Evolutionary conservation across 2,113 vertebrate genomes (phyloP), one percentile per base, ranked within the genome.

Genomic region (Spilogale gracilis): DNA sequence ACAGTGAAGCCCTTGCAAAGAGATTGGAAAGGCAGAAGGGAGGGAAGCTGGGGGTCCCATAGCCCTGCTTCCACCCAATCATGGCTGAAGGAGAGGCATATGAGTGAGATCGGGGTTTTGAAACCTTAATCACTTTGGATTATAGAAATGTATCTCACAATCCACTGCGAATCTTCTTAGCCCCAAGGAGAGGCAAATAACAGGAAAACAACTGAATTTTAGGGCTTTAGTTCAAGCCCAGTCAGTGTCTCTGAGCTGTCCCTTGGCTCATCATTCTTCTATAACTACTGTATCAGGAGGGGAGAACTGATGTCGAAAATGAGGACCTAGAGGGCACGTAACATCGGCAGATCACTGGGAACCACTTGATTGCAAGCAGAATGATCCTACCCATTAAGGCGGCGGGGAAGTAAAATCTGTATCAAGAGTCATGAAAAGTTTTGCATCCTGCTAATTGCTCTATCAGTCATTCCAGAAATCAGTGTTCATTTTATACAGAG

Each of bases 401-500:
- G 60, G 54, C 14, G 60, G 54, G 11, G 60, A 83, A 83, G n/a
- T 86, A 78, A 79, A 91, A 63, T 69, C 65, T 82, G 6, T 74
- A 52, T 69, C 38, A 80, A 87, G 67, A 85, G 50, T 58, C n/a
- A 82, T n/a, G 25, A 89, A 38, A 25, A 50, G 45, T 21, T 73
- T 43, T 84, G 50, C 48, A 20, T 30, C 21, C 27, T 14, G 0
- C 21, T 43, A 45, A 84, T 85, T 90, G 32, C 52, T 32, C 0
- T 20, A 61, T 78, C 43, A 78, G 60, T 93, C 69, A 69, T 54
- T 90, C 80, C 45, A 89, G 25, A 90, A 94, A 63, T 48, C 30
- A 58, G 67, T 65, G 38, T 76, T 78, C 18, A 67, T 8, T 63
- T 71, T 73, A 30, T 45, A 48, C 20, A 83, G 63, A 92, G 23